These are phyloP conservation scores for Indri indri DNA, from an alignment of 2,113 vertebrate genomes.

Conservation along the genomic window DNA sequence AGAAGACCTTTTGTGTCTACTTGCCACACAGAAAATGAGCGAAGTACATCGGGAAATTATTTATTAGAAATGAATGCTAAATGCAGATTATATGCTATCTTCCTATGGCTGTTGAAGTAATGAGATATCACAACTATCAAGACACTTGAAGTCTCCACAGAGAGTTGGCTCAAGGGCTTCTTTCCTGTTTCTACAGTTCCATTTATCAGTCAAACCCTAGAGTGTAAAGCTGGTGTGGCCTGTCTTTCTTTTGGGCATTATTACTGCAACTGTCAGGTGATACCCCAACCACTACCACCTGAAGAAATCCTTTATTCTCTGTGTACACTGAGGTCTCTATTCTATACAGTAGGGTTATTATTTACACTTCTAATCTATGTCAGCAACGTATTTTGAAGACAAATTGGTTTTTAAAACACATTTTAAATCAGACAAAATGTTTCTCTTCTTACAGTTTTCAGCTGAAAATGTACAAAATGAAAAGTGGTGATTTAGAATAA, in stretches of 20 bases:
- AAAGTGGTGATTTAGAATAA: not conserved
- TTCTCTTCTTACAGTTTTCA: constrained; percentile 19
- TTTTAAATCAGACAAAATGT: constrained; percentile 2
- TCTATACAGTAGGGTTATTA: not conserved
- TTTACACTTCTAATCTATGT: not conserved
- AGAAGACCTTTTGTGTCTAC: not conserved
- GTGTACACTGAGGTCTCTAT: not conserved
- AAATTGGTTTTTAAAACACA: constrained; percentile 12
- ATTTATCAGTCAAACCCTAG: not conserved
- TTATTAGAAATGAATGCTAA: not conserved
- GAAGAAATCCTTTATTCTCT: not conserved
- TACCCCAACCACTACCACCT: not conserved
- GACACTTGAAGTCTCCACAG: not conserved
- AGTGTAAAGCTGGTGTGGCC: not conserved
- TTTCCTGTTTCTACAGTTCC: not conserved
- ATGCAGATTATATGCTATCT: not conserved
- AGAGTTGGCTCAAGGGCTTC: not conserved
- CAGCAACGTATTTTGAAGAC: constrained; percentile 24
- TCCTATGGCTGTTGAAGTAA: not conserved
- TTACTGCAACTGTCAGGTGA: not conserved
- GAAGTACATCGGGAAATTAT: not conserved
- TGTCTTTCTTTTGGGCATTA: not conserved
- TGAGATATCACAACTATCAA: not conserved
- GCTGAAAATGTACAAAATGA: constrained; percentile 19
- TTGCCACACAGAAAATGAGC: not conserved